Conservation (phyloP, 2,113 vertebrate genomes). For the Gobiocypris rarus region DNA sequence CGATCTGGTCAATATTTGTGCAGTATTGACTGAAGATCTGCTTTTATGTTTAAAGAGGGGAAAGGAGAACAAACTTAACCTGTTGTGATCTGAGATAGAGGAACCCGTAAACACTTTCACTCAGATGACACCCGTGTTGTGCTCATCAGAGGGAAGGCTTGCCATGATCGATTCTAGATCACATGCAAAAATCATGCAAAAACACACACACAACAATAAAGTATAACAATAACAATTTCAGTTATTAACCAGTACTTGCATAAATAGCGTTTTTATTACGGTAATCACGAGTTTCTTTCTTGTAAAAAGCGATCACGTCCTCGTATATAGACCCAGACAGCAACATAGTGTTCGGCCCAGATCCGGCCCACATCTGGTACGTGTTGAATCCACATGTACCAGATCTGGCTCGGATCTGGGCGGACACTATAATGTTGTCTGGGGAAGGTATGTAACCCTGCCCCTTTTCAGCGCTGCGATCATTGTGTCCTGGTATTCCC, state of each 20-base stretch:
- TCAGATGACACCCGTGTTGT: slow-evolving; percentile 16
- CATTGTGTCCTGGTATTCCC: too few species aligned
- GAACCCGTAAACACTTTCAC: slow-evolving; percentile 49
- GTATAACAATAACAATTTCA: not conserved
- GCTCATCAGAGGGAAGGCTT: not conserved
- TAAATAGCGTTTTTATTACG: not conserved
- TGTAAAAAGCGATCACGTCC: too few species aligned
- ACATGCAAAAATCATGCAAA: too few species aligned
- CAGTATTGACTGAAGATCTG: slow-evolving; percentile 45
- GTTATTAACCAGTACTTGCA: not conserved
- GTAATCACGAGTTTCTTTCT: too few species aligned
- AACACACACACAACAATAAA: not conserved
- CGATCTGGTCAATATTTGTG: slow-evolving; percentile 51
- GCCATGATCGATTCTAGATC: not conserved
- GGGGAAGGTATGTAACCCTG: too few species aligned
- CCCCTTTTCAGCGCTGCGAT: too few species aligned
- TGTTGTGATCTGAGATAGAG: slow-evolving; percentile 55
- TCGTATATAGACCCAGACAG: too few species aligned
- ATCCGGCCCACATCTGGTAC: too few species aligned
- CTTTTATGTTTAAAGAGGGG: slow-evolving; percentile 52
- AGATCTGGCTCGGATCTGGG: too few species aligned
- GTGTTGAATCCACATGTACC: too few species aligned
- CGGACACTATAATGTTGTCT: too few species aligned
- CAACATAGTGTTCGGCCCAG: too few species aligned
- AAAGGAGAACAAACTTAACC: slow-evolving; percentile 54